Evolutionary conservation across 2,888 invertebrate species (phyloP).

Genomic region (Arrhopalites spinosus): DNA sequence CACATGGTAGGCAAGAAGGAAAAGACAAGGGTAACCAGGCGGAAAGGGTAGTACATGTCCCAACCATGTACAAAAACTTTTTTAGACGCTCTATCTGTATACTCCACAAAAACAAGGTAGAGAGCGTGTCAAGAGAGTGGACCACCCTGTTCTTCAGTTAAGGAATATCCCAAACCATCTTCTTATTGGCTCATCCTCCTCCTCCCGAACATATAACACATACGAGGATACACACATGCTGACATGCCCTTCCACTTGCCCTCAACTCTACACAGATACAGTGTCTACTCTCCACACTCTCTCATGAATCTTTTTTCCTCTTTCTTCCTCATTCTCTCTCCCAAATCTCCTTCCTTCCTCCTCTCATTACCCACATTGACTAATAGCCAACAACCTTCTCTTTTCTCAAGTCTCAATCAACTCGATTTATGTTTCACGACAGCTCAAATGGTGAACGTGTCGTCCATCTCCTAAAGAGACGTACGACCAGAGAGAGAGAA

Average conservation of each 20-base stretch:
- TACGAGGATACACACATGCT: slow-evolving; percentile 33
- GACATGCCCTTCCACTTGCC: no score
- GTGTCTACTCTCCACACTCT: neutral
- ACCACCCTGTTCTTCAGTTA: slow-evolving; percentile 56
- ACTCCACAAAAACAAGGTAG: slow-evolving; percentile 9
- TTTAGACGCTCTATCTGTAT: neutral
- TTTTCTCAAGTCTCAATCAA: slow-evolving; percentile 30
- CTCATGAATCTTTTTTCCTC: slow-evolving; percentile 30
- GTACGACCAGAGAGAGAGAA: no score
- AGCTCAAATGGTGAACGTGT: slow-evolving; percentile 17
- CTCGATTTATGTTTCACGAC: slow-evolving; percentile 34
- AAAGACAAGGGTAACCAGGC: slow-evolving; percentile 11
- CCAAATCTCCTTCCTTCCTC: neutral
- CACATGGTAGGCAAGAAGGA: slow-evolving; percentile 23
- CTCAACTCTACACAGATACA: neutral
- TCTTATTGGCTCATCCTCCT: slow-evolving; percentile 27
- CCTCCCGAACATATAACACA: slow-evolving; percentile 10
- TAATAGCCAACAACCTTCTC: slow-evolving; percentile 29
- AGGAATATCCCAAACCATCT: slow-evolving; percentile 48
- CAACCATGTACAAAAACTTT: neutral
- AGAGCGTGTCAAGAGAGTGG: slow-evolving; percentile 39
- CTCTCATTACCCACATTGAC: slow-evolving; percentile 34
- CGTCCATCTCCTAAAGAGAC: neutral
- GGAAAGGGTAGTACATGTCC: slow-evolving; percentile 32
- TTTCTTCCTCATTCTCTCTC: slow-evolving; percentile 30